Evolutionary conservation across 1,140 invertebrate genomes (phyloP), one percentile per base, ranked within the genome.

Genomic region (Palaemon carinicauda): DNA sequence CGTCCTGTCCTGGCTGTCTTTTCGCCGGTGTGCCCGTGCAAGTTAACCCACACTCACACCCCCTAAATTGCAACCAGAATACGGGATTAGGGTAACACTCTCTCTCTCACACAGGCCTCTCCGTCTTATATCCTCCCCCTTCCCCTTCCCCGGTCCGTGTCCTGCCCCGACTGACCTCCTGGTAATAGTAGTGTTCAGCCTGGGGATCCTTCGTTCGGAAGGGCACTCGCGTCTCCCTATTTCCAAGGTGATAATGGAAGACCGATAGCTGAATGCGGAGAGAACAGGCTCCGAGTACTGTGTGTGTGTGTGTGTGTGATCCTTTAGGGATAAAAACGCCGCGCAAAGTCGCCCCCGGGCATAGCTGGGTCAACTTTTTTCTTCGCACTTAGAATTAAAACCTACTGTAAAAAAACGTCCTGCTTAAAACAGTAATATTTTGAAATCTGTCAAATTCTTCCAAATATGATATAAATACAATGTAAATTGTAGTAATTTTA

Each of bases 51-150:
- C 17, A 50, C 31, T 54, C 53, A 60, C 74, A 21, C 74, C 69
- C n/a, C 82, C 82, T 85, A 77, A 69, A 85, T 85, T 85, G 82
- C 82, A 85, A 33, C 82, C 82, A 71, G 82, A 85, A 79, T 85
- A 78, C 82, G 52, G 82, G 74, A 78, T 78, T 85, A 83, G 69
- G 73, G 71, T 41, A 41, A 41, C 41, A 1, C 41, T 41, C 41
- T 5, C 41, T 9, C 41, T 41, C 41, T 5, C 41, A 41, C 41
- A 41, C 41, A 41, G 41, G 41, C 41, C 41, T 41, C 1, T 5
- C 7, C 41, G 41, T 41, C 41, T 5, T 41, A 41, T 41, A 9
- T n/a, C n/a, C n/a, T n/a, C 33, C 33, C 33, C 33, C 9, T 41
- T 3, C 41, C 41, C 41, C 71, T 52, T n/a, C n/a, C n/a, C n/a